phyloP scores from a whole-genome alignment of 2,888 invertebrate genomes.

The Tenthredo scrophulariae region DNA sequence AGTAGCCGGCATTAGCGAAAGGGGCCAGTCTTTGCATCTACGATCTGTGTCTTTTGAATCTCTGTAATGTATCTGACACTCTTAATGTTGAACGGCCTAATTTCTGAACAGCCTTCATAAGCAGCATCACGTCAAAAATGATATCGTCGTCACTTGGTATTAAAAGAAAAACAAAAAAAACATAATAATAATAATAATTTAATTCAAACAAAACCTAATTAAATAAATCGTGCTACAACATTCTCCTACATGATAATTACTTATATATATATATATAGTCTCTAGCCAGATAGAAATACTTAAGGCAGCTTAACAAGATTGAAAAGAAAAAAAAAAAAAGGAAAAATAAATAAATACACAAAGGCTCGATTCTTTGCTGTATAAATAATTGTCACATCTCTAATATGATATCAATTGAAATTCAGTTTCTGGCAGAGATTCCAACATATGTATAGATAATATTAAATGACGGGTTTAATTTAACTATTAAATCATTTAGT shows the following conservation, averaged over 20 bases:
- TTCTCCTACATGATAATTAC: not conserved
- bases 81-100: conserved; percentile 24
- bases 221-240: not conserved
- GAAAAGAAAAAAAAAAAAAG: not conserved
- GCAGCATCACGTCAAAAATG: not conserved
- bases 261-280: too few species aligned
- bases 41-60: conserved; percentile 76
- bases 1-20: conserved; percentile 77
- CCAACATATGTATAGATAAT: not conserved
- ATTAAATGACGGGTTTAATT: conserved; percentile 19
- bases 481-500: not conserved
- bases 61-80: conserved; percentile 59
- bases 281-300: not conserved
- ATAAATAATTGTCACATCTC: not conserved
- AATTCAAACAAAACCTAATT: not conserved
- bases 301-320: not conserved
- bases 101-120: conserved; percentile 33
- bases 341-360: too few species aligned
- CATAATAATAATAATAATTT: not conserved
- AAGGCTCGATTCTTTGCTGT: not conserved
- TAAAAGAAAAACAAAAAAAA: not conserved
- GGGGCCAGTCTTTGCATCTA: conserved; percentile 77
- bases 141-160: conserved; percentile 11
- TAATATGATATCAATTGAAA: not conserved
- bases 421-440: conserved; percentile 9